Evolutionary conservation across 2,888 invertebrate genomes (phyloP).

Genomic region (Oxyteleia sp.): DNA sequence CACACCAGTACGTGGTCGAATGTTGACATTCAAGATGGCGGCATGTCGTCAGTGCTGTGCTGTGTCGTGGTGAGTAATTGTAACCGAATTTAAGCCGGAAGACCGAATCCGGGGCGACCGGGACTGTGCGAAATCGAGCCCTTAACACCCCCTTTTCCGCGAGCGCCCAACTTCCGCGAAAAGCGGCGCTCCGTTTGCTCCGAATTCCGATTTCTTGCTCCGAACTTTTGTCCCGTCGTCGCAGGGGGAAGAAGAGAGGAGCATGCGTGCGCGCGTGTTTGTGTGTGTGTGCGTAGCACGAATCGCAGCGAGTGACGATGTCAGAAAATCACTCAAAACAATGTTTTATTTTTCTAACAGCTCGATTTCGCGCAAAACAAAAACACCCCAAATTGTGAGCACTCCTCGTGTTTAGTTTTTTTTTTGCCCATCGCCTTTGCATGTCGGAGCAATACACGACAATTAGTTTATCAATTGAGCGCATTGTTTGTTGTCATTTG

Average conservation of each 20-base stretch:
- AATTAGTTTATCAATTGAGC: no score
- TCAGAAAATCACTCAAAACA: conserved; percentile 21
- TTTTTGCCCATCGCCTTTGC: no score
- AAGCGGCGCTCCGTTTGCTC: not conserved
- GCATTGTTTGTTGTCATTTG: no score
- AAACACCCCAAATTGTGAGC: no score
- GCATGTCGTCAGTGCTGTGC: conserved; percentile 98
- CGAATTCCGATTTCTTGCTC: conserved; percentile 6
- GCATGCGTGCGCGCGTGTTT: conserved; percentile 36
- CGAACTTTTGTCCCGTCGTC: conserved; percentile 54
- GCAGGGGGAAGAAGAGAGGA: conserved; percentile 44
- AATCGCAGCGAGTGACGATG: conserved; percentile 47
- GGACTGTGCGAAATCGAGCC: conserved; percentile 9
- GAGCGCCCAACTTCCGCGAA: not conserved
- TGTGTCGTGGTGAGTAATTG: conserved; percentile 96
- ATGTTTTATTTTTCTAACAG: not conserved
- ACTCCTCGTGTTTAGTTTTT: no score
- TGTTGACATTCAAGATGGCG: conserved; percentile 97
- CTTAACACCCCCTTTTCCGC: not conserved
- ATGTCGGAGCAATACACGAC: no score
- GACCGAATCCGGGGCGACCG: not conserved
- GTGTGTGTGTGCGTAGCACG: conserved; percentile 36
- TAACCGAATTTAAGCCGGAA: conserved; percentile 73
- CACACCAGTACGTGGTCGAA: conserved; percentile 79
- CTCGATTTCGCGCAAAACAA: not conserved